A percentile compares a stretch with the other conserved stretches of the same genome.
Conservation (phyloP, 1,140 invertebrate genomes). For the Drosophila sp. region DNA sequence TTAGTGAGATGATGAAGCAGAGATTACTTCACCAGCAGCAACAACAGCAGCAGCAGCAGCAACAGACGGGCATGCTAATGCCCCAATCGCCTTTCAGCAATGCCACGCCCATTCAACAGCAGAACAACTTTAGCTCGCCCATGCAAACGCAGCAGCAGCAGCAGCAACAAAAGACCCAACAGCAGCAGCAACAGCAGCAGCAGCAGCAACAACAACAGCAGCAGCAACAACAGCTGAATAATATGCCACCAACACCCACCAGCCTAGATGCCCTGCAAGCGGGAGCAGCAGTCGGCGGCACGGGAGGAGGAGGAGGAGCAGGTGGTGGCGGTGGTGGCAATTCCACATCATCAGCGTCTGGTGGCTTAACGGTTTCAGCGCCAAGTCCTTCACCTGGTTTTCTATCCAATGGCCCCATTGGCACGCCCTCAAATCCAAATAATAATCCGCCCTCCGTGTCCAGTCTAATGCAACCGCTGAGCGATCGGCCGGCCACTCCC, state of each 20-base stretch:
- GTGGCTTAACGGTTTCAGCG: slow-evolving; percentile 81
- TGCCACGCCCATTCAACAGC: slow-evolving; percentile 57
- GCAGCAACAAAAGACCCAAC: slow-evolving; percentile 60
- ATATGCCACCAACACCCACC: slow-evolving; percentile 82
- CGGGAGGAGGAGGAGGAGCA: not conserved
- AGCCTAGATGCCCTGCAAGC: slow-evolving; percentile 70
- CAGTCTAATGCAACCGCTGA: slow-evolving; percentile 80
- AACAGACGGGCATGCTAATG: slow-evolving; percentile 62
- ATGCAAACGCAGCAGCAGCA: slow-evolving; percentile 77
- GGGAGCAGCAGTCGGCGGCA: not conserved
- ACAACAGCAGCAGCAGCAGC: slow-evolving; percentile 67
- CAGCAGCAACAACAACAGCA: slow-evolving; percentile 47
- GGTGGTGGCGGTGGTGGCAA: slow-evolving; percentile 10
- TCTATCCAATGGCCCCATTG: slow-evolving; percentile 82
- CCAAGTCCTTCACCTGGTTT: slow-evolving; percentile 84
- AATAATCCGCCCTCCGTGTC: slow-evolving; percentile 84
- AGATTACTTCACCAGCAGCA: slow-evolving; percentile 81
- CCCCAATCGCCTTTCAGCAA: slow-evolving; percentile 84
- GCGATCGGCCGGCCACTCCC: slow-evolving; percentile 67
- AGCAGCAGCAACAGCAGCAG: slow-evolving; percentile 74
- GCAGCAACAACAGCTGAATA: slow-evolving; percentile 56
- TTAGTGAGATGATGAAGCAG: slow-evolving; percentile 85
- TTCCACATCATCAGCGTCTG: slow-evolving; percentile 31
- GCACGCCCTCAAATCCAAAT: slow-evolving; percentile 77
- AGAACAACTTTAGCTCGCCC: slow-evolving; percentile 60